Evolutionary conservation across 2,888 invertebrate species (phyloP), one percentile per base, ranked within the genome.

Genomic region (Zygogramma bicolorata): DNA sequence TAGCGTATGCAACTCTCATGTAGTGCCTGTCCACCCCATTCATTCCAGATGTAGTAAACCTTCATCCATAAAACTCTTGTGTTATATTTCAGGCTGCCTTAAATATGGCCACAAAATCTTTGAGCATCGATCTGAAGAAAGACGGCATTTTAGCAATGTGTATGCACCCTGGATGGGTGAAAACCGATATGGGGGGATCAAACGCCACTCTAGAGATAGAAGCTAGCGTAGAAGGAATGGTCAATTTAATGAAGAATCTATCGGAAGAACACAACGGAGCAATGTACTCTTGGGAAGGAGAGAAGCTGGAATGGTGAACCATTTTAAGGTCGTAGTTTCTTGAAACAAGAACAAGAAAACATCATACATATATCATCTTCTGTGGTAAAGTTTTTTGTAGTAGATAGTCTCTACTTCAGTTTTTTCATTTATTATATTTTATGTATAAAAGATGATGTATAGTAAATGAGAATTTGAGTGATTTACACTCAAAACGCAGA

Each of bases 141-240:
- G 91, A 93, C 79, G 90, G 92, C 57, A 95, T 97, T 77, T 83
- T 96, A 18, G 94, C 93, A 0, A 89, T 93, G 0, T 90, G 89
- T 68, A 84, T 97, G 72, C 97, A 97, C 87, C 97, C 97, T 0
- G 97, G 97, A 1, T 97, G 97, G 97, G 96, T 97, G 6, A 92
- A 92, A 84, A 97, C 97, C 0, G 93, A 93, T 77, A 93, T 97
- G 95, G 97, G 97, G 3, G 97, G 97, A 3, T 86, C 89, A 42
- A 92, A 91, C 77, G 97, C 97, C 0, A 93, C 93, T 0, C 87
- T 96, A 34, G 92, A 93, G 65, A 88, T 95, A 1, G 90, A 92
- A 25, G 89, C 91, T 1, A 93, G 95, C 83, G 90, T 93, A 4
- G 83, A 83, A 0, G 89, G 90, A 18, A 92, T 97, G 70, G 86